Evolutionary conservation across 2,113 vertebrate genomes (phyloP), one percentile per base, ranked within the genome.

Genomic region (Ctenomys sociabilis): DNA sequence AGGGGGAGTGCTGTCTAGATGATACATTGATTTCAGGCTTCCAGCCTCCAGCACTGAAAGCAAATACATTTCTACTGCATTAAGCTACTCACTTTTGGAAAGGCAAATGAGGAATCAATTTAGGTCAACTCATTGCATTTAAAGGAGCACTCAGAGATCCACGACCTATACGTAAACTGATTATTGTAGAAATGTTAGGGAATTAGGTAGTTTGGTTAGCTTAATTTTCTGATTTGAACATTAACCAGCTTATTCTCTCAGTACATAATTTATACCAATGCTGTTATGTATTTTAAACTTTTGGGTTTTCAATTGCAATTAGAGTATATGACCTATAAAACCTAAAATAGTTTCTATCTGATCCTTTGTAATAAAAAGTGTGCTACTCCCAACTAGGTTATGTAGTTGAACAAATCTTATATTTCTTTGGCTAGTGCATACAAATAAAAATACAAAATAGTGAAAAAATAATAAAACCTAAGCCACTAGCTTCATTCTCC

Each of bases 161-260:
- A 32, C 37, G n/a, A 66, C 19, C 68, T 59, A 12, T 73, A 52
- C 21, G 1, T 45, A 75, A 85, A 91, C 22, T 91, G 63, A 95
- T 84, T 88, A 68, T 93, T 91, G 32, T 28, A 88, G 37, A 96
- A 91, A 88, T 49, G 12, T 84, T 64, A 59, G 16, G n/a, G 61
- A 75, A 63, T 83, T 84, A 81, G 32, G 35, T 77, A 93, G 77
- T 59, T 28, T 77, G 49, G 21, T 78, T 59, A 84, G 73, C 26
- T 66, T 35, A 84, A 85, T 64, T 92, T 94, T 93, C 90, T 93
- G 75, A 72, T 59, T 88, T 93, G 45, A 85, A 17, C 24, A 37
- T 88, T 85, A 91, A 88, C 84, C n/a, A 84, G 8, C 4, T 91
- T 91, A 88, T 14, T 95, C 49, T 43, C 10, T 81, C n/a, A 88